Evolutionary conservation across 53 echinoderm and acorn worm species (phyloP), one percentile per base, ranked within the genome.

Genomic region (Antedon mediterranea): DNA sequence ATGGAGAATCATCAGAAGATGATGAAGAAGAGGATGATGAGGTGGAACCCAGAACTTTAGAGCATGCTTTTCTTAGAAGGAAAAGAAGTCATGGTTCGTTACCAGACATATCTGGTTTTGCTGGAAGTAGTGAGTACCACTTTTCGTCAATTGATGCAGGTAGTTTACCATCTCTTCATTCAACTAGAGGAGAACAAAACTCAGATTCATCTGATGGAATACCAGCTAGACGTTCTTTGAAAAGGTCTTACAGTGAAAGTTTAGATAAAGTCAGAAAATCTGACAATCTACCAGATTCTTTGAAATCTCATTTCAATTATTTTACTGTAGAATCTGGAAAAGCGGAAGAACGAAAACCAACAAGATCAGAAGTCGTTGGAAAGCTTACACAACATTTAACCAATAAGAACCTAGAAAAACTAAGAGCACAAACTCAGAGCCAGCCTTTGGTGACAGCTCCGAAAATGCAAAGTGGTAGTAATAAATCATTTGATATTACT

Each of bases 351-450:
- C 6, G 81, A 14, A 98, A 98, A 85, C 88, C 90, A 30, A 88
- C 98, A 2, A 79, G 91, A 33, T 98, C 92, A 27, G 98, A 98
- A 76, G 98, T 98, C 70, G 98, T 98, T 28, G 93, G 98, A 30
- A 98, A 98, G 77, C 86, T 98, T 11, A 89, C 90, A 30, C 92
- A 88, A 70, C 98, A 98, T 75, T 81, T 98, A 13, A 98, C 87
- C 23, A 98, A 98, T 41, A 88, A 89, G 72, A 89, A 91, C 43
- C 88, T 76, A 26, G 33, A 76, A 34, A 76, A 76, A 33, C 76
- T 33, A 33, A 31, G 32, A 34, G 76, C 76, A 7, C 33, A 93
- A 31, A 81, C 78, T 73, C 86, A 88, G 74, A 79, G 73, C 43
- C 79, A 78, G 0, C 37, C 57, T 23, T 43, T 32, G 26, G 43